These are phyloP conservation scores for Tupaia chinensis DNA, from an alignment of 2,113 vertebrate genomes.

Conservation along the genomic window DNA sequence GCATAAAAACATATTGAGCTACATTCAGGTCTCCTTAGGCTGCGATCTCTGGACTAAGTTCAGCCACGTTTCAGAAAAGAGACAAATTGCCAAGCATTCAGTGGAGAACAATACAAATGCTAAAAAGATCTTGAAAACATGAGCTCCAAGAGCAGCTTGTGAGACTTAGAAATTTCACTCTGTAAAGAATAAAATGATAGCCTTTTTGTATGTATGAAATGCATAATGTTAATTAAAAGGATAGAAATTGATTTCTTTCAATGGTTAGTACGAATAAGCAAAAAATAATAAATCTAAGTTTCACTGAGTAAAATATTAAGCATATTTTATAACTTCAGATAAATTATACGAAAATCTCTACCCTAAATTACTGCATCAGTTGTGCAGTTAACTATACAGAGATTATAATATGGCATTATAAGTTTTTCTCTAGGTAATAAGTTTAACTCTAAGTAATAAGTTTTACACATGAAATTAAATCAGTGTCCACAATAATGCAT, in stretches of 20 bases:
- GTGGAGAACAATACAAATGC: slow-evolving; percentile 55
- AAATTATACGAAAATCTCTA: slow-evolving; percentile 47
- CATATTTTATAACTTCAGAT: background rate
- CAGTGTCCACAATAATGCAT: background rate
- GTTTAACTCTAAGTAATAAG: slow-evolving; percentile 21
- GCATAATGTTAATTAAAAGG: background rate
- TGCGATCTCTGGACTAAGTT: slow-evolving; percentile 60
- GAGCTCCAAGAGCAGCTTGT: background rate
- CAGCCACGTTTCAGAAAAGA: slow-evolving; percentile 63
- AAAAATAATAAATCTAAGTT: slow-evolving; percentile 7
- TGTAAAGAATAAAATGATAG: background rate
- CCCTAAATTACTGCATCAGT: background rate
- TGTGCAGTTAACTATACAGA: background rate
- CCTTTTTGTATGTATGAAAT: slow-evolving; percentile 9
- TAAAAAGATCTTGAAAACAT: slow-evolving; percentile 57
- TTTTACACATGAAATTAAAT: slow-evolving; percentile 32
- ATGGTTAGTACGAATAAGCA: slow-evolving; percentile 47
- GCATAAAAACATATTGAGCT: slow-evolving; percentile 54
- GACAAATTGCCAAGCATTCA: slow-evolving; percentile 28
- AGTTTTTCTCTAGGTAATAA: background rate
- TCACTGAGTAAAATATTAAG: slow-evolving; percentile 5
- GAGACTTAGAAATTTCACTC: slow-evolving; percentile 44
- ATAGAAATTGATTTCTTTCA: slow-evolving; percentile 13
- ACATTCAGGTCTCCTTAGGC: slow-evolving; percentile 57
- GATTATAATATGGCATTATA: background rate